Evolutionary conservation across 2,888 invertebrate genomes (phyloP).

Genomic region (Portevinia maculata): DNA sequence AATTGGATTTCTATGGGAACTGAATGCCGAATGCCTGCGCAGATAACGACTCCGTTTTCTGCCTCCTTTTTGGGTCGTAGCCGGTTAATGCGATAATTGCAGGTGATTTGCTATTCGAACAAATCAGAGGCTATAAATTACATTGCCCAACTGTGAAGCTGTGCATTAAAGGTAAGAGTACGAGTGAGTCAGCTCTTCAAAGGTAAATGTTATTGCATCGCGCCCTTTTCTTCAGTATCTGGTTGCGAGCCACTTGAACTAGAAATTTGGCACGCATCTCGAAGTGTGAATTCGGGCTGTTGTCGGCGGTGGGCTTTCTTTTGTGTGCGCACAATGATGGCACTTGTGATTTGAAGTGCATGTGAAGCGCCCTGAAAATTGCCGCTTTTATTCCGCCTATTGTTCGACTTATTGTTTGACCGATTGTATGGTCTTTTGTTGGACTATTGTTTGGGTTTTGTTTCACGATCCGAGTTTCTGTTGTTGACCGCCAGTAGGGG

Average conservation of each 20-base stretch:
- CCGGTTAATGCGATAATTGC: constrained; percentile 74
- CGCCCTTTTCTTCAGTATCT: constrained; percentile 52
- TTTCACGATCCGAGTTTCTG: constrained; percentile 51
- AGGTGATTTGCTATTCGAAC: constrained; percentile 69
- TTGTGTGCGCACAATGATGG: constrained; percentile 60
- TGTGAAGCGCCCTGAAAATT: constrained; percentile 70
- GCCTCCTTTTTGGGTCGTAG: constrained; percentile 1
- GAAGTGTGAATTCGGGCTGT: constrained; percentile 63
- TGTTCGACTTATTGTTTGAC: constrained; percentile 49
- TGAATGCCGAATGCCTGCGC: constrained; percentile 45
- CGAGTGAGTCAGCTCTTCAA: constrained; percentile 38
- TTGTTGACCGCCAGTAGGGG: constrained; percentile 48
- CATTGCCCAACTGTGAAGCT: constrained; percentile 9
- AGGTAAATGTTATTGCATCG: constrained; percentile 58
- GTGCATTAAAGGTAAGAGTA: constrained; percentile 6
- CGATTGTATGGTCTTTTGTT: constrained; percentile 52
- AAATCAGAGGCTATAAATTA: constrained; percentile 68
- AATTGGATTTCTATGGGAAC: constrained; percentile 74
- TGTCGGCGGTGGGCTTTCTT: constrained; percentile 55
- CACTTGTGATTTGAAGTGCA: constrained; percentile 68
- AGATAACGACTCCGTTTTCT: constrained; percentile 9
- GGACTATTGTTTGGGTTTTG: constrained; percentile 53
- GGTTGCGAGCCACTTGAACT: constrained; percentile 60
- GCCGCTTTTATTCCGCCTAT: constrained; percentile 45
- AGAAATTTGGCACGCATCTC: constrained; percentile 74